Evolutionary conservation across 2,113 vertebrate genomes (phyloP).

Genomic region (Microtus montanus): DNA sequence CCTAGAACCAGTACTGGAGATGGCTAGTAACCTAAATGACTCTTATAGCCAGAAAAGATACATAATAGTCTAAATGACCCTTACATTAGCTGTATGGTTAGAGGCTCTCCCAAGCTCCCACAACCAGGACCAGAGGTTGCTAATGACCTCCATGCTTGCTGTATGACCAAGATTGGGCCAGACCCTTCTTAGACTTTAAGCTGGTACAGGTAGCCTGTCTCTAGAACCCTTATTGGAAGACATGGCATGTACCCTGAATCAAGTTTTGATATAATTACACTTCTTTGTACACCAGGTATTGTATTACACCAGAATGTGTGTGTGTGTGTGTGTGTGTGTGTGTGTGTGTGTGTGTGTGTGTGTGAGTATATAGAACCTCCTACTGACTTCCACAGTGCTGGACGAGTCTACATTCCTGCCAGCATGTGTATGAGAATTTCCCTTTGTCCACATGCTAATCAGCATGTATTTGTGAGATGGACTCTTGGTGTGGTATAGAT

Average conservation of each 20-base stretch:
- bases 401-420: neutral
- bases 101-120: neutral
- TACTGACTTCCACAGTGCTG: neutral
- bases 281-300: neutral
- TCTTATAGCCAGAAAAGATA: neutral
- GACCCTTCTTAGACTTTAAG: neutral
- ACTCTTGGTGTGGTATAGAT: neutral
- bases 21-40: neutral
- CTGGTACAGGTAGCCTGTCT: neutral
- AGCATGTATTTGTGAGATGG: neutral
- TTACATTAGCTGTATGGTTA: neutral
- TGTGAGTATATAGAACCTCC: neutral
- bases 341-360: too few species aligned
- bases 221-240: neutral
- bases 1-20: neutral
- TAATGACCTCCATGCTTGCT: neutral
- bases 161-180: neutral
- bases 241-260: neutral
- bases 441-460: neutral
- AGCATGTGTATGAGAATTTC: neutral
- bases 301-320: neutral
- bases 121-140: neutral
- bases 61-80: neutral
- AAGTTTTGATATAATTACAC: neutral
- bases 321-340: too few species aligned